Percentiles rank a stretch among this genome's conserved stretches.
phyloP scores from a whole-genome alignment of 2,797 vertebrate genomes.

The Odontamblyopus lacepedii region DNA sequence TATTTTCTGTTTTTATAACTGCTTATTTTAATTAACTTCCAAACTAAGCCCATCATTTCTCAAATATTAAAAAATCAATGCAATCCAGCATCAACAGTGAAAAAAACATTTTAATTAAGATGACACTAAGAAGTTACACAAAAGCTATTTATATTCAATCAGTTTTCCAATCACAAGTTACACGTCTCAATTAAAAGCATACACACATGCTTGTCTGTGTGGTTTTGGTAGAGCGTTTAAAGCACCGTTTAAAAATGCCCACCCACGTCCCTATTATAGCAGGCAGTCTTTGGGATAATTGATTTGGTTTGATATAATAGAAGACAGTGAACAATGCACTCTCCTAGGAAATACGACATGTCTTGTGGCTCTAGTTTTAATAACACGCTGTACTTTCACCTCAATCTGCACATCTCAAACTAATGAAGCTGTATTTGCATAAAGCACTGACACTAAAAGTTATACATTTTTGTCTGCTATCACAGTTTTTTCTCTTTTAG shows the following conservation, averaged over 20 bases:
- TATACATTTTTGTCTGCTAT: background rate
- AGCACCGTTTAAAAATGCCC: slow-evolving; percentile 54
- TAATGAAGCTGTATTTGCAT: slow-evolving; percentile 69
- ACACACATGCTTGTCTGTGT: slow-evolving; percentile 53
- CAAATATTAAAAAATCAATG: slow-evolving; percentile 48
- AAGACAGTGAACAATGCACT: slow-evolving; percentile 48
- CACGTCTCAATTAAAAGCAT: slow-evolving; percentile 72
- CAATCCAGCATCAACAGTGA: slow-evolving; percentile 40
- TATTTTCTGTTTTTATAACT: background rate
- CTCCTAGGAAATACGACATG: slow-evolving; percentile 64
- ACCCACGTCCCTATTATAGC: slow-evolving; percentile 53
- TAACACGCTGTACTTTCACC: slow-evolving; percentile 51
- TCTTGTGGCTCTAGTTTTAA: slow-evolving; percentile 54
- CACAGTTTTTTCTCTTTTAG: too few relatives aligned
- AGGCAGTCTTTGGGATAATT: slow-evolving; percentile 59
- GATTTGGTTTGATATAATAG: slow-evolving; percentile 67
- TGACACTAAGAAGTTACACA: slow-evolving; percentile 65
- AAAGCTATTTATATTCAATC: slow-evolving; percentile 70
- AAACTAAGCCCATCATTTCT: slow-evolving; percentile 59
- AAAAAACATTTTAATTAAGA: slow-evolving; percentile 63
- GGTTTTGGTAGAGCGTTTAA: slow-evolving; percentile 48
- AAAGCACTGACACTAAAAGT: background rate
- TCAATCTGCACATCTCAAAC: slow-evolving; percentile 46
- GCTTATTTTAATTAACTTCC: slow-evolving; percentile 61
- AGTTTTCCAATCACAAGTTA: slow-evolving; percentile 65